These are phyloP conservation scores for Piezodorus guildinii DNA, from an alignment of 1,140 invertebrate genomes.

Conservation along the genomic window DNA sequence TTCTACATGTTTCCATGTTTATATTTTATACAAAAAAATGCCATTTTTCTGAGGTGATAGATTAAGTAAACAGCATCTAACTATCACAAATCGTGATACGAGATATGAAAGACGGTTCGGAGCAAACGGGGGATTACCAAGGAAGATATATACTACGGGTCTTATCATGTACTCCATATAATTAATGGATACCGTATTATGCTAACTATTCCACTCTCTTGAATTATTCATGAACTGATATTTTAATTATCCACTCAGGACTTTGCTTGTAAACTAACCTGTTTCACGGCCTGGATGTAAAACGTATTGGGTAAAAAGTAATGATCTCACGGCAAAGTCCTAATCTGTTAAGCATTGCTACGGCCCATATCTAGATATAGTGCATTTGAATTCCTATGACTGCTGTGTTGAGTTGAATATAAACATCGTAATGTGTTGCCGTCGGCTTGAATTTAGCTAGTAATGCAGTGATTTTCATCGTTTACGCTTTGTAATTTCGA, in stretches of 20 bases:
- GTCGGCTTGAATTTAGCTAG: no score
- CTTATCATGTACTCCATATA: not conserved
- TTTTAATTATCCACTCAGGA: conserved; percentile 5
- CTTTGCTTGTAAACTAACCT: not conserved
- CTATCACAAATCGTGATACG: not conserved
- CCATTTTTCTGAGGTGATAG: not conserved
- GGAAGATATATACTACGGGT: not conserved
- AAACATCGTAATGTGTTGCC: no score
- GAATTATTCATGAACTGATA: not conserved
- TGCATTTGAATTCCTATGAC: no score
- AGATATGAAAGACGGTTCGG: not conserved
- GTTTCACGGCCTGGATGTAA: not conserved
- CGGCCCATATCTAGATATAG: no score
- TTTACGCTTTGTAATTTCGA: no score
- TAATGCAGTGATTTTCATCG: no score
- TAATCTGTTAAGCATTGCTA: no score
- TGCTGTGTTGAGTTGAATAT: no score
- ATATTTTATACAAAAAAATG: not conserved
- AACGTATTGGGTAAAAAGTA: no score
- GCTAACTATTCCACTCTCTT: not conserved
- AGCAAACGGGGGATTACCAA: not conserved
- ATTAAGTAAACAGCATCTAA: no score
- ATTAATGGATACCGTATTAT: not conserved
- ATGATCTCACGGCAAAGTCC: no score
- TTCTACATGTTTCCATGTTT: no score